Conservation (phyloP, 2,797 vertebrate genomes). For the Takifugu ocellatus region DNA sequence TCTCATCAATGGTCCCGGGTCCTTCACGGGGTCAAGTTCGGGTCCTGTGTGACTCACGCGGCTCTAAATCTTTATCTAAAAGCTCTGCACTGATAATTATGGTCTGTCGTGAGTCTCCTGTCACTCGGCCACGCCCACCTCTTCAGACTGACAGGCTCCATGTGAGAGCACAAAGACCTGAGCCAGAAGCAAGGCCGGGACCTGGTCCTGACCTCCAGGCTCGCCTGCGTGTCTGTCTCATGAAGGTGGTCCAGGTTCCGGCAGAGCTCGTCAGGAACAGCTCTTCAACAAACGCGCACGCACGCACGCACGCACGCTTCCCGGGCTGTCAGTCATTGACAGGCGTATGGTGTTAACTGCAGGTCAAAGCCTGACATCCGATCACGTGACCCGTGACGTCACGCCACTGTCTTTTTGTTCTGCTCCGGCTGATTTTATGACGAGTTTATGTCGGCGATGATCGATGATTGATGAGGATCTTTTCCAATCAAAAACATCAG, state of each 20-base stretch:
- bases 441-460: too few relatives aligned
- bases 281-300: background rate
- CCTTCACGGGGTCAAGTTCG: too few relatives aligned
- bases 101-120: background rate
- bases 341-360: slow-evolving; percentile 4
- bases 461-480: background rate
- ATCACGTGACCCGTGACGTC: slow-evolving; percentile 9
- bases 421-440: background rate
- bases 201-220: background rate
- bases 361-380: background rate
- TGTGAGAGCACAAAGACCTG: too few relatives aligned
- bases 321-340: too few relatives aligned
- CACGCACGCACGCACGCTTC: background rate
- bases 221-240: background rate
- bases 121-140: background rate
- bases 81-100: background rate
- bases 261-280: background rate
- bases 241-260: background rate
- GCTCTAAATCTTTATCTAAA: too few relatives aligned
- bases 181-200: slow-evolving; percentile 5
- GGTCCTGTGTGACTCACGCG: too few relatives aligned
- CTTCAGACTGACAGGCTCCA: slow-evolving; percentile 22
- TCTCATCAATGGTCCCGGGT: too few relatives aligned
- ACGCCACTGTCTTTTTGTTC: background rate
- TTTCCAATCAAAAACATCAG: background rate